A percentile compares a stretch with the other conserved stretches of the same genome.
These are phyloP conservation scores for Streblospio benedicti DNA, from an alignment of 1,140 invertebrate species.

Conservation along the genomic window DNA sequence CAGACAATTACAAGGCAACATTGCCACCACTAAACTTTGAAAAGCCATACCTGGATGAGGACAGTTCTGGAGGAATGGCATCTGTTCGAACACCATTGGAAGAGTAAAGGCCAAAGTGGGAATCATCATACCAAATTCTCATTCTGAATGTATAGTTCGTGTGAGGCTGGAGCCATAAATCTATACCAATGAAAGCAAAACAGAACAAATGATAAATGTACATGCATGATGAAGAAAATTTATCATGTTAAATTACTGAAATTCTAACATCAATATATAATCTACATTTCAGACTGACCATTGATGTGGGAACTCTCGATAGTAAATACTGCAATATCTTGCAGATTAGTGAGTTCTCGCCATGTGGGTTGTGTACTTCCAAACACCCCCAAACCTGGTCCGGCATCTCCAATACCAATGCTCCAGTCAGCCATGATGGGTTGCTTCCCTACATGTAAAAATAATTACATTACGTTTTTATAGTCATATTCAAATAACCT, in stretches of 20 bases:
- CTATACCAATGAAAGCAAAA: no score
- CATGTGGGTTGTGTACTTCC: background rate
- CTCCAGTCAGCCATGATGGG: background rate
- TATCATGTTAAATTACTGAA: no score
- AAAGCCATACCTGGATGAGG: background rate
- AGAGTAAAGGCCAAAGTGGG: background rate
- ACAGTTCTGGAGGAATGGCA: background rate
- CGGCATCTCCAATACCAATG: background rate
- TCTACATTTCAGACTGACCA: no score
- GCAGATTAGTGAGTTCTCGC: background rate
- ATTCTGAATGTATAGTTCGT: background rate
- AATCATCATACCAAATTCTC: background rate
- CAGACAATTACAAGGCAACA: no score
- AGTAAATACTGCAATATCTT: background rate
- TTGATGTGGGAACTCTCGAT: background rate
- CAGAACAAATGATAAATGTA: no score
- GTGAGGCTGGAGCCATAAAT: slow-evolving; percentile 4
- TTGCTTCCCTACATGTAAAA: background rate
- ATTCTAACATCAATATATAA: no score
- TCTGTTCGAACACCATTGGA: background rate
- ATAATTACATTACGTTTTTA: no score
- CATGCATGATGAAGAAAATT: no score
- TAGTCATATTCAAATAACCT: no score
- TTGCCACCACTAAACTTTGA: no score
- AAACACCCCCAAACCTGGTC: background rate